phyloP scores from a whole-genome alignment of 2,888 invertebrate species.

The Orchesella flavescens region DNA sequence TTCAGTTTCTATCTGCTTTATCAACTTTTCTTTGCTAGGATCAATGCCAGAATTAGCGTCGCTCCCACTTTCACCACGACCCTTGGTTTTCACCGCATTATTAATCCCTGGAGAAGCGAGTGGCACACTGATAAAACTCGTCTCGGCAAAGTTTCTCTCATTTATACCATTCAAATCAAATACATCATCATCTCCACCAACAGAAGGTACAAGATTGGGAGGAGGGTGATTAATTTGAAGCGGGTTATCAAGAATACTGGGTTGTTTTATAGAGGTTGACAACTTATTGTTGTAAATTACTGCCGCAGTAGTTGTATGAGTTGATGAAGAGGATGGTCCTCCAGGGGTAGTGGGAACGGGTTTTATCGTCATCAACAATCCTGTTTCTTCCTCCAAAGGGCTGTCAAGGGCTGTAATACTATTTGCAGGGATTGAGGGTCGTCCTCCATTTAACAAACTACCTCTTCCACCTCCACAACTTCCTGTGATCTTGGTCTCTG shows the following conservation, averaged over 20 bases:
- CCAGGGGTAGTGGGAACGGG: not conserved
- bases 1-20: slow-evolving; percentile 7
- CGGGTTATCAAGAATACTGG: slow-evolving; percentile 42
- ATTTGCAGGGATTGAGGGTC: slow-evolving; percentile 19
- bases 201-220: slow-evolving; percentile 8
- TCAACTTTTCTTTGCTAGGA: slow-evolving; percentile 38
- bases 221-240: slow-evolving; percentile 21
- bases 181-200: slow-evolving; percentile 49
- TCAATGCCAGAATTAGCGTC: not conserved
- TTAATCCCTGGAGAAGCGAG: not conserved
- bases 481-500: slow-evolving; percentile 65
- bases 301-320: not conserved
- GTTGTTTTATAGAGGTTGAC: not conserved
- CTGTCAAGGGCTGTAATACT: slow-evolving; percentile 14
- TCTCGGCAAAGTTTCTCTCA: slow-evolving; percentile 64
- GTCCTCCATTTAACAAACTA: slow-evolving; percentile 51
- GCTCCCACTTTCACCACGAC: slow-evolving; percentile 1
- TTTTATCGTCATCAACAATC: slow-evolving; percentile 8
- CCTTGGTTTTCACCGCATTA: not conserved
- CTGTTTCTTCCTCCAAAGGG: slow-evolving; percentile 26
- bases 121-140: slow-evolving; percentile 66
- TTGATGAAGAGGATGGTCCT: not conserved
- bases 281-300: not conserved
- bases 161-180: slow-evolving; percentile 57
- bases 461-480: slow-evolving; percentile 46